Evolutionary conservation across 2,113 vertebrate species (phyloP).

Genomic region (Candoia aspera): DNA sequence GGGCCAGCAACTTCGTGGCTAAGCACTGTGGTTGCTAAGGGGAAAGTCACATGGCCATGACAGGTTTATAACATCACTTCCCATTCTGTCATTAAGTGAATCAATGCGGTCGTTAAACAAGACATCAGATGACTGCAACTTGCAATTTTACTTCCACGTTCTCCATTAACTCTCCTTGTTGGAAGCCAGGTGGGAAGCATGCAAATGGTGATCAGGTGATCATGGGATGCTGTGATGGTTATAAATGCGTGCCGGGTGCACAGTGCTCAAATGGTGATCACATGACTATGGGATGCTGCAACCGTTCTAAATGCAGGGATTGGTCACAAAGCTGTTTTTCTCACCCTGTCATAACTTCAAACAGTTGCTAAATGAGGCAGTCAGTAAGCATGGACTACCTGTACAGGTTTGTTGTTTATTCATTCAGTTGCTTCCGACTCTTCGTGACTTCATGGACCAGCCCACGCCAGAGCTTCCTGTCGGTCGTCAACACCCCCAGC

Average conservation of each 20-base stretch:
- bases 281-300: not conserved
- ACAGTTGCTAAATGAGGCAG: not conserved
- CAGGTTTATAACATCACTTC: too few species aligned
- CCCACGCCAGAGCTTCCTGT: too few species aligned
- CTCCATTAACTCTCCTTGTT: not conserved
- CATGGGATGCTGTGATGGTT: not conserved
- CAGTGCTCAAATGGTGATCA: not conserved
- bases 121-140: not conserved
- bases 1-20: too few species aligned
- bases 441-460: too few species aligned
- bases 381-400: not conserved
- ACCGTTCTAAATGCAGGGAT: not conserved
- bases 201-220: not conserved
- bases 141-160: not conserved
- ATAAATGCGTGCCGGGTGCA: not conserved
- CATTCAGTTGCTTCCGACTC: too few species aligned
- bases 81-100: too few species aligned
- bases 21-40: too few species aligned
- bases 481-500: too few species aligned
- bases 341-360: not conserved
- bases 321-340: not conserved
- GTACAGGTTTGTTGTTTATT: too few species aligned
- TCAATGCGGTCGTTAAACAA: too few species aligned
- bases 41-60: too few species aligned
- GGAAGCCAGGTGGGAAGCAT: not conserved